Evolutionary conservation across 2,797 vertebrate species (phyloP).

Genomic region (Sebastes hubbsi): DNA sequence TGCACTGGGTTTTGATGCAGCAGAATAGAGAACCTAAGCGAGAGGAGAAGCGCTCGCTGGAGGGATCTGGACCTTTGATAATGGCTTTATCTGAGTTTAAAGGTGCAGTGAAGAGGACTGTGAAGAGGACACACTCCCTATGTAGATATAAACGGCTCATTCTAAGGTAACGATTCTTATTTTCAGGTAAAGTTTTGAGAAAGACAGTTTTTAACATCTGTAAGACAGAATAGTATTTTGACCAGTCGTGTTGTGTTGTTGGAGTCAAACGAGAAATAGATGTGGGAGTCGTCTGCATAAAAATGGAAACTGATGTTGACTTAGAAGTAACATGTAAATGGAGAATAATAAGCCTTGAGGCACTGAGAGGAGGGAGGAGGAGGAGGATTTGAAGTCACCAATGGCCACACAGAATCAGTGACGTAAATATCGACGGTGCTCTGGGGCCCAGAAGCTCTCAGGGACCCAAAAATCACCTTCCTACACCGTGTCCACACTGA

Average conservation of each 20-base stretch:
- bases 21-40: too few relatives aligned
- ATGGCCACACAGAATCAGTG: not conserved
- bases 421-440: too few relatives aligned
- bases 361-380: not conserved
- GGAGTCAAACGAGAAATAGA: not conserved
- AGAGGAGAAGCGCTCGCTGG: too few relatives aligned
- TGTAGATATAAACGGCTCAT: too few relatives aligned
- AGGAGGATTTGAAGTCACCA: not conserved
- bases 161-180: too few relatives aligned
- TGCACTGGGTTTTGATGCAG: too few relatives aligned
- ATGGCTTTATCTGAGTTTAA: not conserved
- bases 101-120: too few relatives aligned
- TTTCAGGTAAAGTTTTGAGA: not conserved
- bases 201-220: not conserved
- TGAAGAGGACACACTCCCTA: too few relatives aligned
- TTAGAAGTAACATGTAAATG: not conserved
- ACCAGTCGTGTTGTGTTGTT: not conserved
- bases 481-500: too few relatives aligned
- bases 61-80: not conserved
- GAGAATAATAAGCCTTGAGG: not conserved
- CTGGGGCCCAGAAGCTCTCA: too few relatives aligned
- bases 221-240: not conserved
- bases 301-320: not conserved
- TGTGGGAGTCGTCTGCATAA: not conserved
- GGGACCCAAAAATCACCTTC: too few relatives aligned